Evolutionary conservation across 2,888 invertebrate species (phyloP), one percentile per base, ranked within the genome.

Genomic region (Tenthredo amoena): DNA sequence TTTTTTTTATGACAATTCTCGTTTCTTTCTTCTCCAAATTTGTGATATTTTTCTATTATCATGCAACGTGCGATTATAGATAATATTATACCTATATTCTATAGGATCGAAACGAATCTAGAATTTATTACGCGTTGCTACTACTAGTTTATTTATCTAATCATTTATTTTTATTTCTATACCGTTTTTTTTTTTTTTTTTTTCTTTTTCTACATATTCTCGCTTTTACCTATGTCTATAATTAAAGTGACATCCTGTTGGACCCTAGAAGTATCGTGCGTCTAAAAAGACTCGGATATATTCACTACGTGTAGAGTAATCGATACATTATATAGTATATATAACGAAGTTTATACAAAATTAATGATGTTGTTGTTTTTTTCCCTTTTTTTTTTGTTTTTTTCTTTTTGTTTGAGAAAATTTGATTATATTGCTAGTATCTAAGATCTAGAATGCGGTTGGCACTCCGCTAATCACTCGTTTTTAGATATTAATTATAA

Each of bases 401-500:
- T 37, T 71, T 7, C 10, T 40, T 0, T 72, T 47, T 26, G 26
- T 76, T 12, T 21, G 9, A 3, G 76, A 40, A 81, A 62, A 18
- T 43, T 62, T 81, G 26, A 81, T 81, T 15, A 76, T 47, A 26
- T 50, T 31, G 81, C 62, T 81, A 81, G 3, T 55, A 77, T 50
- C 37, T 62, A 81, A 21, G 50, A 18, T 34, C 31, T 77, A 77
- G 77, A 50, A 81, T 47, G 81, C 62, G 81, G 26, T 81, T 81
- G 81, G 81, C 81, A 81, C 62, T 81, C 81, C 81, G 81, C 81
- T 68, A 34, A 65, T 81, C 62, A 62, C 81, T 81, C 40, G 18
- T 62, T 21, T 81, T 62, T 0, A 40, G 12, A 62, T n/a, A 62
- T 26, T 26, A n/a, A 58, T 21, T 58, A 2, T 21, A 1, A 6